Percentiles rank a stretch among this genome's conserved stretches.
These are phyloP conservation scores for Xenus cinereus DNA, from an alignment of 2,113 vertebrate species.

Conservation along the genomic window DNA sequence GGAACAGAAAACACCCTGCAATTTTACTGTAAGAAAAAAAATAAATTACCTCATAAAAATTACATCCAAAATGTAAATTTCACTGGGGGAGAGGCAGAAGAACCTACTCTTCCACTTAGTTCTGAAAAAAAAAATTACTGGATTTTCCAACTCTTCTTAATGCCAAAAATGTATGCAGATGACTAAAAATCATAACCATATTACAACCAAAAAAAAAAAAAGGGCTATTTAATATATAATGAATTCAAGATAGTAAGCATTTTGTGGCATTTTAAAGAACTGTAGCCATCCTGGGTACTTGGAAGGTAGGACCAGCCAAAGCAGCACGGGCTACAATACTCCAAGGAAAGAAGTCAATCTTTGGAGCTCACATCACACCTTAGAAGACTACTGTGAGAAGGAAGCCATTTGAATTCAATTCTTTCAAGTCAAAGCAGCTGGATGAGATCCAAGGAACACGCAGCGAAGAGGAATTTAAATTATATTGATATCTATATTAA, in stretches of 20 bases:
- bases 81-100: background rate
- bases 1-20: background rate
- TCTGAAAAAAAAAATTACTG: background rate
- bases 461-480: background rate
- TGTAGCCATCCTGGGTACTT: background rate
- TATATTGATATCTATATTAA: background rate
- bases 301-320: background rate
- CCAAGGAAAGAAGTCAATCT: background rate
- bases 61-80: background rate
- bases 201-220: background rate
- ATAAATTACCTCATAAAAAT: background rate
- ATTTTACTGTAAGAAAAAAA: background rate
- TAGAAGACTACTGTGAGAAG: background rate
- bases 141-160: background rate
- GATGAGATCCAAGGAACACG: background rate
- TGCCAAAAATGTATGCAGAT: background rate
- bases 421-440: background rate
- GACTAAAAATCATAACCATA: background rate
- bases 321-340: background rate
- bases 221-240: background rate
- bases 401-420: background rate
- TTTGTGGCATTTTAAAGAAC: background rate
- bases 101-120: background rate
- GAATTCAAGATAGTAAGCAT: background rate
- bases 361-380: background rate